Base-by-base conservation (phyloP, 1,140 invertebrate species). In the Drosophila ananassae region DNA sequence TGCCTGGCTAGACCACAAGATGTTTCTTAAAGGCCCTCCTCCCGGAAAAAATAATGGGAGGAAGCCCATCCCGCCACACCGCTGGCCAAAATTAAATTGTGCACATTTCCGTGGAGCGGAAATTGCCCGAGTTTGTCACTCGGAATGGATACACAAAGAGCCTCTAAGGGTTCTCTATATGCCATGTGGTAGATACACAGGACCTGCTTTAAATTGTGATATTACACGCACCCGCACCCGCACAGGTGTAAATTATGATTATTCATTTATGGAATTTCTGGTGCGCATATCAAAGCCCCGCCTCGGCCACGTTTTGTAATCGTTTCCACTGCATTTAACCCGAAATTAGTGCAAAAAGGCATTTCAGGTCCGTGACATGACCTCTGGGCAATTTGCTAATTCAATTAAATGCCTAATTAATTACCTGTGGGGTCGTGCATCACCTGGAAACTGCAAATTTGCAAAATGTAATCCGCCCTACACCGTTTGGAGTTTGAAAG, bases 101-200 rank as follows among this genome's bases (percentile, higher is more conserved):
- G 78, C 82, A 89, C 83, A 85, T 82, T 79, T 85, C 83, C 79
- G 79, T 82, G 71, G 52, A 80, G 64, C 82, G 82, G 83, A 85
- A 85, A 85, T 89, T 89, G 75, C 71, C 74, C 62, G 75, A 75
- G 72, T 69, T 85, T 84, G 81, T 84, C 81, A 84, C 77, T 73
- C 69, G 81, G 62, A 77, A 80, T 62, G 51, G 51, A 50, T 71
- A 25, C 30, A 56, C 24, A 47, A 44, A 21, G 24, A 57, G 25
- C 24, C 44, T 32, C 10, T 13, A 24, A 41, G 30, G 22, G 13
- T 44, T 17, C 32, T 24, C 22, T 28, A 53, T 10, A 5, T 17
- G 21, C 54, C 58, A 4, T 3, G 9, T 47, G 10, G 7, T 24
- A 47, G 10, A 22, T 13, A 47, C 56, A 63, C 67, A 64, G 59